phyloP scores from a whole-genome alignment of 2,113 vertebrate genomes.

The Empidonax alnorum region DNA sequence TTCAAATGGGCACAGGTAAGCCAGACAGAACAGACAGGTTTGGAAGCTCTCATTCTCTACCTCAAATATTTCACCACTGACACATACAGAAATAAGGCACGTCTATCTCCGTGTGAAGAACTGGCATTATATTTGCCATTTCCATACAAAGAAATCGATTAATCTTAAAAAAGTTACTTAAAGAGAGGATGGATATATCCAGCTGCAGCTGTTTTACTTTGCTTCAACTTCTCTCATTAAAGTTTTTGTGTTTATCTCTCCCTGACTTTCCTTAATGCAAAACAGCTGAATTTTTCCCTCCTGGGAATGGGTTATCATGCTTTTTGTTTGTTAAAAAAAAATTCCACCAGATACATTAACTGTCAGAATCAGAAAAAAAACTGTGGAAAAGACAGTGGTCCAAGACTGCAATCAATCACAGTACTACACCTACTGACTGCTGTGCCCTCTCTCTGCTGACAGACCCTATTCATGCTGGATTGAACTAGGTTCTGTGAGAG shows the following conservation, averaged over 20 bases:
- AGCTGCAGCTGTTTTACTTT: background rate
- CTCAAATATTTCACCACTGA: background rate
- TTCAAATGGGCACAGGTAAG: background rate
- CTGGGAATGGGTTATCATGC: background rate
- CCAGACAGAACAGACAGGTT: background rate
- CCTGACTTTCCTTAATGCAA: background rate
- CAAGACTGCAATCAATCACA: accelerated
- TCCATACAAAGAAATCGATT: background rate
- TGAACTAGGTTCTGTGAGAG: background rate
- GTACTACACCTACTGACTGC: background rate
- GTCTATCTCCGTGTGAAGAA: background rate
- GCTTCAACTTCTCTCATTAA: background rate
- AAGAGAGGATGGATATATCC: background rate
- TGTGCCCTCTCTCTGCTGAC: background rate
- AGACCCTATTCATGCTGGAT: background rate
- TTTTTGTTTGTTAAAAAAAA: background rate
- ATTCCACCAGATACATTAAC: background rate
- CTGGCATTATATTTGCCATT: background rate
- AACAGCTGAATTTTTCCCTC: background rate
- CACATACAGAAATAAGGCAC: background rate
- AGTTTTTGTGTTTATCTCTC: background rate
- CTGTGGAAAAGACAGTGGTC: background rate
- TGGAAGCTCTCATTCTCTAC: background rate
- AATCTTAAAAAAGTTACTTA: background rate
- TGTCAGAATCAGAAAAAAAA: slow-evolving; percentile 1